Percentiles rank a stretch among this genome's conserved stretches.
Conservation (phyloP, 1,140 invertebrate genomes). For the Riptortus pedestris region DNA sequence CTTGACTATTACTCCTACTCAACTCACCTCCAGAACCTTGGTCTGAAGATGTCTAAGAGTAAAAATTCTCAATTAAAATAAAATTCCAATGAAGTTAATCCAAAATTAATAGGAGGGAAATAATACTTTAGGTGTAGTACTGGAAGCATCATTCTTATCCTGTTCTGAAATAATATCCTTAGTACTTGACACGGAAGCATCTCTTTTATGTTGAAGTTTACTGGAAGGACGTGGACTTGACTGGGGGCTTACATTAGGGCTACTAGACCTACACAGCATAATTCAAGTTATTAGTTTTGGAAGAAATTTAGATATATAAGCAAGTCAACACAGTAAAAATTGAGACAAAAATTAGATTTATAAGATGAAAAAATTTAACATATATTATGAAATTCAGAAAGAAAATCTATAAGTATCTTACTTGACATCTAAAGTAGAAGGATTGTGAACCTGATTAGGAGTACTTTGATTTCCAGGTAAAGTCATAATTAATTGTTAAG, state of each 20-base stretch:
- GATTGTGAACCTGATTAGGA: conserved; percentile 20
- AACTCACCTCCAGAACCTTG: conserved; percentile 12
- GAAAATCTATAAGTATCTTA: conserved; percentile 1
- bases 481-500: conserved; percentile 3
- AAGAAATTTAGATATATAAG: neutral
- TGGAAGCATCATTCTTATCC: neutral
- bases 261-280: conserved; percentile 1
- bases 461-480: conserved; percentile 18
- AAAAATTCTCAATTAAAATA: neutral
- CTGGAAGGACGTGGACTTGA: conserved; percentile 19
- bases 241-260: conserved; percentile 22
- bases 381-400: neutral
- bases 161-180: neutral
- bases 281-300: neutral
- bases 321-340: too few relatives aligned
- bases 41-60: conserved; percentile 7
- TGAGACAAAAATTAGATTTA: neutral
- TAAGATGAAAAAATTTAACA: neutral
- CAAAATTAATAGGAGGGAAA: neutral
- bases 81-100: too few relatives aligned
- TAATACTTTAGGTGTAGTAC: neutral
- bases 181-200: conserved; percentile 2
- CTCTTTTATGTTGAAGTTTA: conserved; percentile 23
- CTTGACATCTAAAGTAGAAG: conserved; percentile 22
- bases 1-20: conserved; percentile 26